phyloP scores from a whole-genome alignment of 1,140 invertebrate genomes.

The Amphibalanus amphitrite region DNA sequence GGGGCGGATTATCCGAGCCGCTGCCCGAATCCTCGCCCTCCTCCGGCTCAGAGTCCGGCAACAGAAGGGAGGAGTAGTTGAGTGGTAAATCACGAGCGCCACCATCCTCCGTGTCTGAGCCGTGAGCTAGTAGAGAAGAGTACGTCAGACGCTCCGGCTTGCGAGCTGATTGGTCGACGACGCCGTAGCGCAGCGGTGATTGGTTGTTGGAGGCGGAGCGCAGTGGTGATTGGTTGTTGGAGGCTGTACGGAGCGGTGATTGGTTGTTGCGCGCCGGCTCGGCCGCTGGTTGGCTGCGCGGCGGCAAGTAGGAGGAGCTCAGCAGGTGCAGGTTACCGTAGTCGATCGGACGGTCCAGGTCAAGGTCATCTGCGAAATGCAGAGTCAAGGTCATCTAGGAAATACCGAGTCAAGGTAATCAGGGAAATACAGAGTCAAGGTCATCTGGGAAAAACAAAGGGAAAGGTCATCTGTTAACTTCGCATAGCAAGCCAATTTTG shows the following conservation, averaged over 20 bases:
- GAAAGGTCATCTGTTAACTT: too few relatives aligned
- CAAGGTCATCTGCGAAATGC: neutral
- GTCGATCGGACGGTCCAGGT: neutral
- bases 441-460: neutral
- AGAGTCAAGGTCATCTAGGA: neutral
- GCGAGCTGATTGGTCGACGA: neutral
- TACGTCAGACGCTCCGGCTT: neutral
- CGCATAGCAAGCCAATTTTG: too few relatives aligned
- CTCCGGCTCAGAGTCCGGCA: too few relatives aligned
- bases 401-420: neutral
- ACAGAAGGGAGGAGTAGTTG: too few relatives aligned
- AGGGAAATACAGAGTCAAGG: neutral
- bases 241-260: neutral
- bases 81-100: too few relatives aligned
- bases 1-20: too few relatives aligned
- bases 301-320: neutral
- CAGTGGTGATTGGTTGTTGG: neutral
- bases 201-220: neutral
- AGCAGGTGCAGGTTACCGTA: neutral
- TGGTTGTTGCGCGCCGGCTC: neutral
- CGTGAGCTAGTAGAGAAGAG: neutral
- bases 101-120: too few relatives aligned
- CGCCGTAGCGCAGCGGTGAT: neutral
- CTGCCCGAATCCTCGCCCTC: too few relatives aligned
- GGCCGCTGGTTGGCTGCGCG: neutral